Base-by-base conservation (phyloP, 1,140 invertebrate species). In the Centruroides sculpturatus region DNA sequence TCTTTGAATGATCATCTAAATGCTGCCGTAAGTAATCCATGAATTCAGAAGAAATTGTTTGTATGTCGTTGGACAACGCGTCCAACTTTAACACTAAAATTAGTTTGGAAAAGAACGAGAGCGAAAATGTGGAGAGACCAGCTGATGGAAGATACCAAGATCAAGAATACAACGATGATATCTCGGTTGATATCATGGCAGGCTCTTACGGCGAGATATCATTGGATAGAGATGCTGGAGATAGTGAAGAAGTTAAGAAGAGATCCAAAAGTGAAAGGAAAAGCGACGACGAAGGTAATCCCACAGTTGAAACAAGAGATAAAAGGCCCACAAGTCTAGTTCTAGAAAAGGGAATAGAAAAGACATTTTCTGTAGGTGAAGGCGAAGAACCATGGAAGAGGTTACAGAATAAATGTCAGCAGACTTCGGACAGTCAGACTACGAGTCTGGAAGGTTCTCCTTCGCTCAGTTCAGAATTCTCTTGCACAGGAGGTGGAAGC, bases 191-290 rank as follows among this genome's bases (percentile, higher is more conserved):
- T 56, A 57, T 61, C 7, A 64, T 64, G 63, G 59, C 63, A 10
- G 60, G 63, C 6, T 64, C 63, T 6, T 64, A 64, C 36, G 60
- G 56, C 34, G 63, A 64, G 53, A 64, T 64, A 52, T 64, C 63
- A 1, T 13, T 61, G 10, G 63, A 64, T 59, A 47, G 49, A n/a
- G 63, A 64, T 10, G 35, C 56, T 11, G 36, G 53, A 47, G 35
- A 35, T 6, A 23, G 23, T 6, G 35, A 23, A 8, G 35, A 55
- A 35, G 35, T 34, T 12, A 54, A 34, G 36, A 23, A 52, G 34
- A 60, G 59, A 54, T 57, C 60, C 48, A 60, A 48, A 50, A 52
- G 57, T 51, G 57, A 50, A 4, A 36, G 53, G n/a, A 52, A 56
- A 11, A 64, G 59, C 12, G 49, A 47, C n/a, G 62, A 60, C 12